These are phyloP conservation scores for Drosophila anomalipes DNA, from an alignment of 2,888 invertebrate species.

Conservation along the genomic window DNA sequence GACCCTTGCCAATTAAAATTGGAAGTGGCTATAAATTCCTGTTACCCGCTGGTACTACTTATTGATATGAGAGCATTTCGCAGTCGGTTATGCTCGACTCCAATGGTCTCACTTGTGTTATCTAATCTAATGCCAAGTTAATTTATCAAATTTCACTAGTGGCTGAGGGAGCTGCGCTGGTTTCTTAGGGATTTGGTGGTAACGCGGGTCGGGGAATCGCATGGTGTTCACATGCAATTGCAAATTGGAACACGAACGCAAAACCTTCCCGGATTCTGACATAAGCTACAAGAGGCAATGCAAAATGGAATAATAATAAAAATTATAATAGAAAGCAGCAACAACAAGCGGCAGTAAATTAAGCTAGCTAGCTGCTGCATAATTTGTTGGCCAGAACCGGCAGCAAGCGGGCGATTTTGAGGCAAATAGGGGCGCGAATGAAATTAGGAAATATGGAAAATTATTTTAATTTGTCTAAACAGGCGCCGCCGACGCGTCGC, in stretches of 20 bases:
- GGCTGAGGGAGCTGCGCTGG: neutral
- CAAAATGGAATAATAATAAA: neutral
- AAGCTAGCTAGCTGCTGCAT: conserved; percentile 41
- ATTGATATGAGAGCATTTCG: neutral
- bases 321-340: conserved; percentile 4
- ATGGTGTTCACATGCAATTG: neutral
- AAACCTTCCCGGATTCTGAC: conserved; percentile 36
- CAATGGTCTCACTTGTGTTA: neutral
- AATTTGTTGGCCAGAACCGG: conserved; percentile 44
- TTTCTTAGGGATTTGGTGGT: neutral
- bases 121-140: neutral
- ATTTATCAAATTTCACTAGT: neutral
- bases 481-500: conserved; percentile 1
- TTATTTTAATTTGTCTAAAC: conserved; percentile 49
- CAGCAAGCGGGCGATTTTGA: conserved; percentile 21
- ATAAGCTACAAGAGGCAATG: neutral
- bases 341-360: conserved; percentile 36
- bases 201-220: neutral
- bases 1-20: neutral
- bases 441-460: conserved; percentile 49
- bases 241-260: neutral
- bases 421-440: conserved; percentile 13
- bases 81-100: neutral
- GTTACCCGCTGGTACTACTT: neutral
- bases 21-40: neutral